Conservation (phyloP, 2,113 vertebrate species). For the Grammomys dolichurus region DNA sequence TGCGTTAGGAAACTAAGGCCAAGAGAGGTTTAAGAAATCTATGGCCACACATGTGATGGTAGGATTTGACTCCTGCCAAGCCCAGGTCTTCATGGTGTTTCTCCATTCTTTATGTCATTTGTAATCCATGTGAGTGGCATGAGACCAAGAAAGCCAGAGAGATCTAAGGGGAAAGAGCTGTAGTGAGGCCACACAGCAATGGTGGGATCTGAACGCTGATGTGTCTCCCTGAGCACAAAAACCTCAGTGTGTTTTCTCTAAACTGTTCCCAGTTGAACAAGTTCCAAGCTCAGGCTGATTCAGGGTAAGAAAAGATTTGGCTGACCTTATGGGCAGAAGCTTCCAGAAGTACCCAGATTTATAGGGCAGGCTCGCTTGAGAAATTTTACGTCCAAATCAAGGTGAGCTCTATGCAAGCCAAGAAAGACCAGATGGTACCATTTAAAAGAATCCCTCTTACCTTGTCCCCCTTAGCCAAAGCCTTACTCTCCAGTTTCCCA, state of each 20-base stretch:
- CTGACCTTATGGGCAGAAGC: not conserved
- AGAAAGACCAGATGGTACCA: not conserved
- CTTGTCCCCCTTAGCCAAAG: not conserved
- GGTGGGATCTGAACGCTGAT: not conserved
- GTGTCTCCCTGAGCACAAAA: slow-evolving; percentile 5
- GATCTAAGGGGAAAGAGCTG: not conserved
- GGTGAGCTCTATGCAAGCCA: slow-evolving; percentile 20
- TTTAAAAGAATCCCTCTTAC: slow-evolving; percentile 42
- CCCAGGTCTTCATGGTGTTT: not conserved
- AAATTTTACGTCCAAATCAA: slow-evolving; percentile 22
- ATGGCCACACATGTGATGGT: not conserved
- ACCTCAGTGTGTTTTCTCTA: not conserved
- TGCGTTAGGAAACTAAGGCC: not conserved
- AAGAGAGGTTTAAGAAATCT: not conserved
- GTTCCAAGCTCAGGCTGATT: slow-evolving; percentile 50
- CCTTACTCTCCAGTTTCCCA: not conserved
- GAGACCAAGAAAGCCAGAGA: not conserved
- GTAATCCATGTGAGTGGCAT: not conserved
- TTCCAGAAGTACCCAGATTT: slow-evolving; percentile 38
- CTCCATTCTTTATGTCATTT: not conserved
- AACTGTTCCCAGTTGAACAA: slow-evolving; percentile 18
- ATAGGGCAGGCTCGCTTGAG: slow-evolving; percentile 12
- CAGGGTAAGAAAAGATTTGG: slow-evolving; percentile 50
- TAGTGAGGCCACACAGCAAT: not conserved
- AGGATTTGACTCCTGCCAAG: not conserved